Conservation (phyloP, 2,113 vertebrate genomes). For the Pycnonotus jocosus region DNA sequence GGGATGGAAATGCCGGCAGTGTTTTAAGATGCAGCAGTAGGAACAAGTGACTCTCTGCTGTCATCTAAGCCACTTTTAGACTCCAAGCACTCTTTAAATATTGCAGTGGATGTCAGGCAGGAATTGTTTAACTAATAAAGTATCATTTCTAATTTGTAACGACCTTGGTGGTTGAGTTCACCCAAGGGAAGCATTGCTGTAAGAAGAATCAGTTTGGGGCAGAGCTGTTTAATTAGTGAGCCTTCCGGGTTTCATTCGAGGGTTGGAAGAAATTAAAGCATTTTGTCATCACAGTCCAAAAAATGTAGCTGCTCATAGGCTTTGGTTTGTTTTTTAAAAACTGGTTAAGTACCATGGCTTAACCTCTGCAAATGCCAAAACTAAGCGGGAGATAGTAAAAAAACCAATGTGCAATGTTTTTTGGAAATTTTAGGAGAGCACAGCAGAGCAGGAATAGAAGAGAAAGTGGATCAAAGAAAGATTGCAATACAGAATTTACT, state of each 20-base stretch:
- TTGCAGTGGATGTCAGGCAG: not conserved
- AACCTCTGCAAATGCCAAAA: not conserved
- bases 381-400: not conserved
- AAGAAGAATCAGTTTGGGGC: constrained; percentile 31
- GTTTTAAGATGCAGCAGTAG: not conserved
- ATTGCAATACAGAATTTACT: not conserved
- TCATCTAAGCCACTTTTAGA: not conserved
- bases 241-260: not conserved
- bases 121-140: constrained; percentile 48
- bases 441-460: not conserved
- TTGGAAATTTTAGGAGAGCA: not conserved
- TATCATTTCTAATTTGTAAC: constrained; percentile 36
- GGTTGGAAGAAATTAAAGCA: constrained; percentile 51
- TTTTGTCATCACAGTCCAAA: constrained; percentile 56
- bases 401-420: not conserved
- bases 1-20: not conserved
- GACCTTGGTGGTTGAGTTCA: constrained; percentile 10
- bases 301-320: not conserved
- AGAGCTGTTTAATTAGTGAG: constrained; percentile 54
- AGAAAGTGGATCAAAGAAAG: not conserved
- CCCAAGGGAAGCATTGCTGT: not conserved
- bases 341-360: not conserved
- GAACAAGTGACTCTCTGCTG: not conserved
- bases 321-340: not conserved
- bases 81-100: not conserved